Base-by-base conservation (phyloP, 1,140 invertebrate genomes). In the Odontomachus brunneus region DNA sequence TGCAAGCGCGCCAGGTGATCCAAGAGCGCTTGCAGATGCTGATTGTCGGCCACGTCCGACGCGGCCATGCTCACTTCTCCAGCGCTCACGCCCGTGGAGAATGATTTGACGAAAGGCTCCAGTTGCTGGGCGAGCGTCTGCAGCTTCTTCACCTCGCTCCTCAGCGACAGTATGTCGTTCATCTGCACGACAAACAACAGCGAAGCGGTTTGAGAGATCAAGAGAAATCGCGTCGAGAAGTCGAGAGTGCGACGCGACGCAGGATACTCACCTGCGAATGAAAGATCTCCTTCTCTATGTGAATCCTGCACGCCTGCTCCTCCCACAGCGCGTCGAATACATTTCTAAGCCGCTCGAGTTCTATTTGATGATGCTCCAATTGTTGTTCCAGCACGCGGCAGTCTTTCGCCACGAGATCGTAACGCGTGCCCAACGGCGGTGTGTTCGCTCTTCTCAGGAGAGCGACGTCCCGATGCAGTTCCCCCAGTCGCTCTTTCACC, bases 241-340 rank as follows among this genome's bases (percentile, higher is more conserved):
- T n/a, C 1, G 3, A 53, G 0, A 19, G 3, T 29, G 24, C 15
- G 19, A 65, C 17, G n/a, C 24, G 14, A 3, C 14, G 4, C 7
- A 0, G 15, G 38, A 19, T 29, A 65, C 17, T 17, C 65, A 95
- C 95, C 94, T 96, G 95, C 44, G 95, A 94, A 86, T 96, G 95
- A 86, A 96, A 96, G 53, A 96, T 96, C 83, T 96, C 96, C 90
- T 96, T 96, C 90, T 97, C 96, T 4, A 96, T 94, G 72, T 96
- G 95, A 84, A 97, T 95, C 76, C 96, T 93, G 89, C 96, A 95
- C n/a, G 96, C 90, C 86, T 96, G 96, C 84, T 97, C 96, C 85
- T 97, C 96, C 96, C 96, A 97, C 0, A 95, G 93, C 0, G 95
- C 93, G 83, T 96, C 96, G 84, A 96, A 96, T 0, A 95, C 94